Percentiles rank a stretch among this genome's conserved stretches.
Conservation (phyloP, 1,140 invertebrate species). For the Schlechtendalia chinensis region DNA sequence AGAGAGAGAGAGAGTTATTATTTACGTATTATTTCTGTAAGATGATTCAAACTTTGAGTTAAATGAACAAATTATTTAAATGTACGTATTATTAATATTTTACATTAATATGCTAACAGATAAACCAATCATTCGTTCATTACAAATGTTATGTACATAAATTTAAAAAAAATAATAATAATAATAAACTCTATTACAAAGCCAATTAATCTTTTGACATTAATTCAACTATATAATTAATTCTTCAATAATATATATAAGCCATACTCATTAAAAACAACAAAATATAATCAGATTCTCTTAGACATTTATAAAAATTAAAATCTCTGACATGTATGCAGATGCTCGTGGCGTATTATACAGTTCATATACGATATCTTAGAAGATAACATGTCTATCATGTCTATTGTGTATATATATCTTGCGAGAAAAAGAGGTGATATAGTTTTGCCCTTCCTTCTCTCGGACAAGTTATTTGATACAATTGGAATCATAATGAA, state of each 20-base stretch:
- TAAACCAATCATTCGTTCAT: neutral
- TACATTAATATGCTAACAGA: slow-evolving; percentile 2
- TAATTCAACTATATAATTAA: no score
- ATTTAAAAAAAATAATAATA: neutral
- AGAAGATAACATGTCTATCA: neutral
- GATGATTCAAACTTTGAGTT: neutral
- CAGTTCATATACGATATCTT: neutral
- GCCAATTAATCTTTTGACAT: slow-evolving; percentile 8
- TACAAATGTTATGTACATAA: slow-evolving; percentile 3
- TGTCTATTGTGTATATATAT: no score
- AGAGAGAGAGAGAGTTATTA: no score
- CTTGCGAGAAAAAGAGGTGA: no score
- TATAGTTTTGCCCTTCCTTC: no score
- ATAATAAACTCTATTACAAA: slow-evolving; percentile 1
- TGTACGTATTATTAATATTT: neutral
- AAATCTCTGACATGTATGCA: neutral
- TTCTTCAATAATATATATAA: neutral
- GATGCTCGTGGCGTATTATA: neutral
- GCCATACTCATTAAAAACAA: neutral
- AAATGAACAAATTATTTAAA: neutral
- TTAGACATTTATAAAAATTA: neutral
- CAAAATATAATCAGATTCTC: neutral
- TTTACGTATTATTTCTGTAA: no score
- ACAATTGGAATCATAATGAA: no score
- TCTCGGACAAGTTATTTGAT: no score